phyloP scores from a whole-genome alignment of 2,797 vertebrate species.

The Mormyrops boulengeri region DNA sequence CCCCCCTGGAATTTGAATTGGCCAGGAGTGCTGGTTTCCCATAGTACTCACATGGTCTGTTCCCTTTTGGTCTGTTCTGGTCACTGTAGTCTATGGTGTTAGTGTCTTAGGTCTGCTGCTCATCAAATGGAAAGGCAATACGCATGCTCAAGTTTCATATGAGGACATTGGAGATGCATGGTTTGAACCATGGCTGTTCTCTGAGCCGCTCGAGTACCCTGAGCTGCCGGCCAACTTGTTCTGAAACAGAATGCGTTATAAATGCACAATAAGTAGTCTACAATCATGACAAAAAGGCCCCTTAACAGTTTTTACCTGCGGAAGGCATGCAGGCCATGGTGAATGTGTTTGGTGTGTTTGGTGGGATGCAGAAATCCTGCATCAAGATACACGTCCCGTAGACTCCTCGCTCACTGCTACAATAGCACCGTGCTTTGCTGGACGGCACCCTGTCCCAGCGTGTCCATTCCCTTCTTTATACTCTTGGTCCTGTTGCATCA shows the following conservation, averaged over 20 bases:
- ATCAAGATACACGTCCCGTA: neutral
- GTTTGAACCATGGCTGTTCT: neutral
- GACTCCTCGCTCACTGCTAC: neutral
- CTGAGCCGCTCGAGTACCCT: neutral
- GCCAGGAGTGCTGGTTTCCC: neutral
- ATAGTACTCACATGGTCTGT: neutral
- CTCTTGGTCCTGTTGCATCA: neutral
- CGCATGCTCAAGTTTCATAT: neutral
- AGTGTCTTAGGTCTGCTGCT: neutral
- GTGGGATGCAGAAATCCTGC: neutral
- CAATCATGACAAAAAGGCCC: neutral
- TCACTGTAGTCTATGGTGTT: neutral
- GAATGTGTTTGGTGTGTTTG: neutral
- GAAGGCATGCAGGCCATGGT: neutral
- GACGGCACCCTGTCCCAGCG: neutral
- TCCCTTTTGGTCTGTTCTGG: neutral
- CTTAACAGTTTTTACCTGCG: neutral
- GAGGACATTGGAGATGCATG: neutral
- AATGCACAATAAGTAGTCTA: neutral
- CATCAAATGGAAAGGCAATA: neutral
- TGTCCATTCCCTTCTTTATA: neutral
- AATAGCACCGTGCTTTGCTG: neutral
- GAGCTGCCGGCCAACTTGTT: neutral
- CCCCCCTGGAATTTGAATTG: neutral
- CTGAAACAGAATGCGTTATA: neutral